phyloP scores from a whole-genome alignment of 1,140 invertebrate species.

The Hetaerina americana region DNA sequence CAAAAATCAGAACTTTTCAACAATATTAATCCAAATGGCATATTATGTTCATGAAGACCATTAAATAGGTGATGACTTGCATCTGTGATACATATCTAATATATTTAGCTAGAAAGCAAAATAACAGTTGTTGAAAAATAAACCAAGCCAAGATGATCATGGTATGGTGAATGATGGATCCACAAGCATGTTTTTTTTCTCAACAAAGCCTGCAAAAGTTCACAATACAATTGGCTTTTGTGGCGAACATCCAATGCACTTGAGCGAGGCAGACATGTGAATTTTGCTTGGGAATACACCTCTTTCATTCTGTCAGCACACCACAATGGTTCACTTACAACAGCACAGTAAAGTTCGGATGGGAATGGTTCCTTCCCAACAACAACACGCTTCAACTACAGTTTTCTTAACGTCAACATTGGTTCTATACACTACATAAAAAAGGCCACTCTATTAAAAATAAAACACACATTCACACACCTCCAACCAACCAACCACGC shows the following conservation, averaged over 20 bases:
- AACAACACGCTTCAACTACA: not conserved
- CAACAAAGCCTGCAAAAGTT: not conserved
- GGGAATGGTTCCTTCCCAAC: not conserved
- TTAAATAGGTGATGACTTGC: not conserved
- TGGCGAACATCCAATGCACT: not conserved
- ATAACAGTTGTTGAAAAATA: not conserved
- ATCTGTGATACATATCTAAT: not conserved
- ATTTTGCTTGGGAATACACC: not conserved
- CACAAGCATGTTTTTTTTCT: not conserved
- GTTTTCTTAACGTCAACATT: not conserved
- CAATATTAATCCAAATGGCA: too few species aligned
- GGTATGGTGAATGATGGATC: not conserved
- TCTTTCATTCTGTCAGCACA: not conserved
- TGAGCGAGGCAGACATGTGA: not conserved
- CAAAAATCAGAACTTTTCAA: too few species aligned
- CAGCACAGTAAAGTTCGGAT: not conserved
- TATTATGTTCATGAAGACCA: too few species aligned
- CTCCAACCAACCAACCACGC: not conserved
- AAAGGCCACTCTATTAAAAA: not conserved
- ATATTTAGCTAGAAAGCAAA: not conserved
- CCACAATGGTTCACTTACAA: not conserved
- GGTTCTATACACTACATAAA: not conserved
- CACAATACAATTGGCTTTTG: too few species aligned
- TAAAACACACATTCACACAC: not conserved
- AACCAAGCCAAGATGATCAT: not conserved